Evolutionary conservation across 2,797 vertebrate species (phyloP).

Genomic region (Petrocephalus sullivani): DNA sequence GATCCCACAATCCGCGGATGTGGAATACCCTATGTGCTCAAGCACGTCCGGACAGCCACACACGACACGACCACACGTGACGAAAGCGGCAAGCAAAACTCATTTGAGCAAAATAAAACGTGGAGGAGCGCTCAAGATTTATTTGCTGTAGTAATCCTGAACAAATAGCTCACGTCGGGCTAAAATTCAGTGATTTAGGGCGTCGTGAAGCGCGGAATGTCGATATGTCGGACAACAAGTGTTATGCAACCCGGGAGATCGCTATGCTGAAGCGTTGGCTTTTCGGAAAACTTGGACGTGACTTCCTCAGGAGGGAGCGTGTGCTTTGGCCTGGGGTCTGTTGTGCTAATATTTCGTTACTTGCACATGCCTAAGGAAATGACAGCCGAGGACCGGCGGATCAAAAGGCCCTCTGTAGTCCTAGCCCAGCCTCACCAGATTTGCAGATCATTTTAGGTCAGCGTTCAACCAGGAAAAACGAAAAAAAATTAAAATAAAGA

Average conservation of each 20-base stretch:
- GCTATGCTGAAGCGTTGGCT: neutral
- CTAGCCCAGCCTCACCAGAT: neutral
- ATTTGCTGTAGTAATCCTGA: slow-evolving; percentile 41
- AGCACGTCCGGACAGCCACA: slow-evolving; percentile 48
- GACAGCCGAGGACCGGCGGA: neutral
- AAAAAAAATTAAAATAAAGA: neutral
- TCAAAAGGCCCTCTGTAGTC: neutral
- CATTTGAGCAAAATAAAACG: slow-evolving; percentile 51
- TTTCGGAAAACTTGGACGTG: neutral
- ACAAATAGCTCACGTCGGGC: slow-evolving; percentile 59
- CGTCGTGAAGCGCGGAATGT: neutral
- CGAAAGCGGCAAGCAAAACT: slow-evolving; percentile 60
- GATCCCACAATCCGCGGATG: slow-evolving; percentile 46
- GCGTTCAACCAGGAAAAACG: neutral
- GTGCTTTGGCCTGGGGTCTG: slow-evolving; percentile 7
- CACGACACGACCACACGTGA: slow-evolving; percentile 44
- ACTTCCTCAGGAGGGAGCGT: neutral
- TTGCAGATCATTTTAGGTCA: neutral
- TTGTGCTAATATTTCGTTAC: neutral
- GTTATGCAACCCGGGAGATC: neutral
- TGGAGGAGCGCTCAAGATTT: slow-evolving; percentile 58
- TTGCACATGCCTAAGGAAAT: neutral
- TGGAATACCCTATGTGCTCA: neutral
- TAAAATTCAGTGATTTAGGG: slow-evolving; percentile 17
- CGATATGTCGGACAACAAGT: neutral